These are phyloP conservation scores for Standfussiana lucernea DNA, from an alignment of 2,888 invertebrate genomes.

Conservation along the genomic window DNA sequence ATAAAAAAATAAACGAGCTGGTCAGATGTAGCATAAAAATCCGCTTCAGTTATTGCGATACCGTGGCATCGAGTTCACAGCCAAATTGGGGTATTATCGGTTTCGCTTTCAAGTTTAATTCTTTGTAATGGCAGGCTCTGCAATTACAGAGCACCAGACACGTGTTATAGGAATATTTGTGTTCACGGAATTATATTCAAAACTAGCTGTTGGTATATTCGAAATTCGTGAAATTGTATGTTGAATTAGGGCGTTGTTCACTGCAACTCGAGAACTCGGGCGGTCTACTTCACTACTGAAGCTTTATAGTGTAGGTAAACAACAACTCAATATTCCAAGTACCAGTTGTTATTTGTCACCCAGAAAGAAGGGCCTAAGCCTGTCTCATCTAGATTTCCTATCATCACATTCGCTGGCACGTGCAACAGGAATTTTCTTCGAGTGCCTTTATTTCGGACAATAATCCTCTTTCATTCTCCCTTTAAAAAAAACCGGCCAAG, in stretches of 20 bases:
- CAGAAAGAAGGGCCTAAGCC: background rate
- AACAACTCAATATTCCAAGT: background rate
- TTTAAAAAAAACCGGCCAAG: no score
- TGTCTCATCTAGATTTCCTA: background rate
- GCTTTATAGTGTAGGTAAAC: background rate
- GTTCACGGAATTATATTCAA: background rate
- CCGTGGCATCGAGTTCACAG: background rate
- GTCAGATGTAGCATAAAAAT: conserved; percentile 22
- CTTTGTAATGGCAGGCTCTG: conserved; percentile 14
- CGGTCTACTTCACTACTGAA: background rate
- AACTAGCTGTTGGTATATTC: background rate
- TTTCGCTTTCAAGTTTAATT: conserved; percentile 1
- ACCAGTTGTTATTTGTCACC: background rate
- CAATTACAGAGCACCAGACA: background rate
- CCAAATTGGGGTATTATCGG: conserved; percentile 24
- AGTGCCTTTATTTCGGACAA: no score
- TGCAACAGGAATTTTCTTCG: background rate
- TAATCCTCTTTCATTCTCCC: no score
- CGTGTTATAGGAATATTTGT: background rate
- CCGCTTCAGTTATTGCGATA: conserved; percentile 18
- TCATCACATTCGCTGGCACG: background rate
- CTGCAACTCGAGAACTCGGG: background rate
- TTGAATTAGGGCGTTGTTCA: background rate
- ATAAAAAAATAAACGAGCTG: conserved; percentile 36
- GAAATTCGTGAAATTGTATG: background rate